Evolutionary conservation across 2,797 vertebrate species (phyloP).

Genomic region (Chelon labrosus): DNA sequence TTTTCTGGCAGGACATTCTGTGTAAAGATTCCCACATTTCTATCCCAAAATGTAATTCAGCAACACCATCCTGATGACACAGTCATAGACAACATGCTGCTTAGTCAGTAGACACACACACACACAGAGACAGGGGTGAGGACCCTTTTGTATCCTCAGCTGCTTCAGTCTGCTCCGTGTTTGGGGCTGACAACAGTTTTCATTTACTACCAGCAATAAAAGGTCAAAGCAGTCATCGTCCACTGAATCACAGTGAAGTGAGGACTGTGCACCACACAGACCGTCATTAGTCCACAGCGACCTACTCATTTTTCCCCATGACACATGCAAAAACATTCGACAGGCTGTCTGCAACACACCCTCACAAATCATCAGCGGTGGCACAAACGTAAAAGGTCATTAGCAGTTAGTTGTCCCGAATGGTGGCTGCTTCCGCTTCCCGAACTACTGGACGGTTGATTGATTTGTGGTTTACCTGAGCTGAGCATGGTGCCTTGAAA

Average conservation of each 20-base stretch:
- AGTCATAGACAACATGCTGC: background rate
- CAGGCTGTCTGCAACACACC: slow-evolving; percentile 30
- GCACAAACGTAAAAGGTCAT: slow-evolving; percentile 26
- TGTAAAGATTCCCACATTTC: slow-evolving; percentile 23
- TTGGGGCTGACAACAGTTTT: slow-evolving; percentile 57
- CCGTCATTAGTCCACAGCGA: slow-evolving; percentile 37
- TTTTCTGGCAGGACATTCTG: slow-evolving; percentile 33
- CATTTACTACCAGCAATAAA: slow-evolving; percentile 53
- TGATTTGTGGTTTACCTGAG: slow-evolving; percentile 32
- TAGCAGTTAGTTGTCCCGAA: slow-evolving; percentile 36
- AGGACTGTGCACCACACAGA: slow-evolving; percentile 1
- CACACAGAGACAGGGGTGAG: slow-evolving; percentile 15
- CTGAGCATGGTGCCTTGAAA: background rate
- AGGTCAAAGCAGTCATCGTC: slow-evolving; percentile 66
- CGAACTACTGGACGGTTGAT: slow-evolving; percentile 29
- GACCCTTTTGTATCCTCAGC: slow-evolving; percentile 33
- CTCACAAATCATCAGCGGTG: slow-evolving; percentile 36
- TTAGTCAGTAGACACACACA: background rate
- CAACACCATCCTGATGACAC: slow-evolving; percentile 5
- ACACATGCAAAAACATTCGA: slow-evolving; percentile 33
- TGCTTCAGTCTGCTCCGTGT: slow-evolving; percentile 37
- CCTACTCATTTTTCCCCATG: slow-evolving; percentile 17
- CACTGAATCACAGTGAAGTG: slow-evolving; percentile 34
- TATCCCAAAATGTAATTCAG: slow-evolving; percentile 6
- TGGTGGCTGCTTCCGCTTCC: slow-evolving; percentile 12